Evolutionary conservation across 2,797 vertebrate genomes (phyloP).

Genomic region (Pipistrellus nathusii): DNA sequence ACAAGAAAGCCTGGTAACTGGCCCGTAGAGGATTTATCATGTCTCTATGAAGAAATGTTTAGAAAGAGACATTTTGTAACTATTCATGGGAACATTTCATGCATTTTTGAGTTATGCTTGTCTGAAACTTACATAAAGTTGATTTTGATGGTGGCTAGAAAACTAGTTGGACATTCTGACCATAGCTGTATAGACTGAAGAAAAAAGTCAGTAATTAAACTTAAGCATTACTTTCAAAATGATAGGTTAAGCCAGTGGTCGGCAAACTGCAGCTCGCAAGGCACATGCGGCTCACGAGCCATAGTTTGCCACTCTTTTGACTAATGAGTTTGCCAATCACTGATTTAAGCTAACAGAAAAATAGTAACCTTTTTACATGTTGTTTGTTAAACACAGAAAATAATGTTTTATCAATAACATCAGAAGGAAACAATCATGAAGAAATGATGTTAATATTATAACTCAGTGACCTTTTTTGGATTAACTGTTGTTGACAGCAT

Average conservation of each 20-base stretch:
- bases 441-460: slow-evolving; percentile 37
- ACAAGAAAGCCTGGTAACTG: slow-evolving; percentile 12
- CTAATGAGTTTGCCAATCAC: too few relatives aligned
- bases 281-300: too few relatives aligned
- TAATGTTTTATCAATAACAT: slow-evolving; percentile 20
- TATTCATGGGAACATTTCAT: slow-evolving; percentile 19
- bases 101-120: slow-evolving; percentile 58
- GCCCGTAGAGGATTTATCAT: slow-evolving; percentile 30
- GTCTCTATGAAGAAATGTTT: slow-evolving; percentile 9
- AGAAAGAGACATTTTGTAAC: background rate
- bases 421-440: background rate
- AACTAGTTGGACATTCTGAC: background rate
- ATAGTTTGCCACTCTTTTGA: too few relatives aligned
- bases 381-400: slow-evolving; percentile 63
- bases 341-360: background rate
- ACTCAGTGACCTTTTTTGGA: slow-evolving; percentile 60
- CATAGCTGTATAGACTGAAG: background rate
- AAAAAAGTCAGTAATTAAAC: background rate
- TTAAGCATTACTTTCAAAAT: background rate
- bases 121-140: slow-evolving; percentile 23
- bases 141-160: slow-evolving; percentile 24
- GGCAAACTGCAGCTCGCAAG: too few relatives aligned
- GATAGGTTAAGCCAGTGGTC: background rate
- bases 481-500: background rate
- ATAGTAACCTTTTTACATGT: background rate